Evolutionary conservation across 2,888 invertebrate species (phyloP).

Genomic region (Ceriagrion tenellum): DNA sequence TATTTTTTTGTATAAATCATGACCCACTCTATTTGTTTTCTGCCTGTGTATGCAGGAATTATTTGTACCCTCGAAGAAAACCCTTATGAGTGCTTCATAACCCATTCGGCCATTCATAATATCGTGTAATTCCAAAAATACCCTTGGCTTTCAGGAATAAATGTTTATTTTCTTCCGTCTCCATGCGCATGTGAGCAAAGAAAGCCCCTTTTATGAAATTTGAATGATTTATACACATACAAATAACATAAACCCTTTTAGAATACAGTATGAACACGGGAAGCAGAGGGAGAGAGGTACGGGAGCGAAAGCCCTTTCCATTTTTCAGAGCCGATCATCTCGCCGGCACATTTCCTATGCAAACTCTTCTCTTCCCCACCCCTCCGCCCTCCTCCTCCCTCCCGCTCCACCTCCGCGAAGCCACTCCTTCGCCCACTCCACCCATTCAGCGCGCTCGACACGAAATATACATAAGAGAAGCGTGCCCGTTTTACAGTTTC

Average conservation of each 20-base stretch:
- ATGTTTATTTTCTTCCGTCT: conserved; percentile 17
- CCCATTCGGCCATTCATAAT: neutral
- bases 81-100: neutral
- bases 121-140: neutral
- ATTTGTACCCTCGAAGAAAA: no score
- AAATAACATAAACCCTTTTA: conserved; percentile 40
- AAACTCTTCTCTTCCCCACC: neutral
- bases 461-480: conserved; percentile 8
- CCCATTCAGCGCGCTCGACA: neutral
- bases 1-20: no score
- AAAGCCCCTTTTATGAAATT: neutral
- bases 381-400: neutral
- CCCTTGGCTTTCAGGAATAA: neutral
- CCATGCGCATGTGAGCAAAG: neutral
- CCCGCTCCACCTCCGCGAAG: neutral
- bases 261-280: neutral
- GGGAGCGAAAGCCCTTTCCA: neutral
- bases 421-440: neutral
- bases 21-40: no score
- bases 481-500: conserved; percentile 41
- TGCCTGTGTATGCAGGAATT: no score
- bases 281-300: neutral
- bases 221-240: conserved; percentile 41
- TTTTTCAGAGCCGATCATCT: neutral
- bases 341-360: neutral